Percentiles rank a stretch among this genome's conserved stretches.
phyloP scores from a whole-genome alignment of 1,140 invertebrate species.

The Macrocentrus cingulum region DNA sequence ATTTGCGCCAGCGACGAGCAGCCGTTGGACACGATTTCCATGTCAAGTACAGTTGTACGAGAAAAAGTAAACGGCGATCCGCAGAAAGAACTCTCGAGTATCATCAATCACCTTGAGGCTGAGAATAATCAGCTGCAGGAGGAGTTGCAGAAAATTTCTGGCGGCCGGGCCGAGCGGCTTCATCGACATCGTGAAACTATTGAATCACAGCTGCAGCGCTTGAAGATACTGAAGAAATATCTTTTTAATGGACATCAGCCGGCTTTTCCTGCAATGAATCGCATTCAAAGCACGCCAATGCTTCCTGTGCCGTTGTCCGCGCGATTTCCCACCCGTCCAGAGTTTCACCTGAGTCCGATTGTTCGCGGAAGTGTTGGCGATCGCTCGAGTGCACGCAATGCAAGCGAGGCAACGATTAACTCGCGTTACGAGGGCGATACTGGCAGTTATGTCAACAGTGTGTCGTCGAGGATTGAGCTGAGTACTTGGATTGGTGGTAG shows the following conservation, averaged over 20 bases:
- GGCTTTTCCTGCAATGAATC: conserved; percentile 38
- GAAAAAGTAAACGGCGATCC: conserved; percentile 51
- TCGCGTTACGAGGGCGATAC: conserved; percentile 5
- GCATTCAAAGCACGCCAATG: conserved; percentile 55
- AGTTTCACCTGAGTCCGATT: conserved; percentile 57
- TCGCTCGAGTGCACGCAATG: no score
- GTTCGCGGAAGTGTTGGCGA: conserved; percentile 43
- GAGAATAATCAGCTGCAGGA: conserved; percentile 57
- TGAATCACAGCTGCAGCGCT: conserved; percentile 57
- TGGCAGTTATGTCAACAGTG: conserved; percentile 9
- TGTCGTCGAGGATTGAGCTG: conserved; percentile 40
- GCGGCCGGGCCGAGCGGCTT: conserved; percentile 47
- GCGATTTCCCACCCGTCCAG: conserved; percentile 45
- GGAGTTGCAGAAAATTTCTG: conserved; percentile 50
- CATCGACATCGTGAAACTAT: conserved; percentile 53
- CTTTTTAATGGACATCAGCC: conserved; percentile 44
- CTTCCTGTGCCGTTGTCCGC: conserved; percentile 43
- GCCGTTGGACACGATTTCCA: conserved; percentile 38
- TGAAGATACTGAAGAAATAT: conserved; percentile 58
- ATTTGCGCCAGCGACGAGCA: conserved; percentile 40
- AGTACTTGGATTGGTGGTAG: conserved; percentile 57
- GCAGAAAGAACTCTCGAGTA: conserved; percentile 60
- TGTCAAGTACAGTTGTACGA: conserved; percentile 44
- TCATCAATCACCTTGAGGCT: conserved; percentile 60
- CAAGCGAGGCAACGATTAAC: conserved; percentile 10